Base-by-base conservation (phyloP, 2,797 vertebrate genomes). In the Periparus ater region DNA sequence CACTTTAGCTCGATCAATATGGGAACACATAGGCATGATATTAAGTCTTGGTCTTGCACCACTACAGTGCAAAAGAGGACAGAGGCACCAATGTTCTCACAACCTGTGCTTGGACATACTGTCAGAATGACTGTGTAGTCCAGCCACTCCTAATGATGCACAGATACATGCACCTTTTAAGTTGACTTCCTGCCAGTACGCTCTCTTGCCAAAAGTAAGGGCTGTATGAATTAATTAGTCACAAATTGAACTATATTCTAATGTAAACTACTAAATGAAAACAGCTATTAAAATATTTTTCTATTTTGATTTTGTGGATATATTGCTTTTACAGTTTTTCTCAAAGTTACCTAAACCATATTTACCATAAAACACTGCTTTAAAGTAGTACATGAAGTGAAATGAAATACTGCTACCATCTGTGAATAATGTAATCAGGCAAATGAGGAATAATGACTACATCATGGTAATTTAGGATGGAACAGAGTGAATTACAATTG, bases 391-490 rank as follows among this genome's bases (percentile, higher is more conserved):
- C 26, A 50, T 38, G 20, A 94, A 71, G 25, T 81, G 55, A 80
- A 92, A 87, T 57, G 45, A 94, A 93, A 67, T 36, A 30, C 68
- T 72, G 58, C 86, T 76, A 89, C 71, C 89, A 96, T 97, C 92
- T 96, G 90, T 82, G 89, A 90, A 93, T 78, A 94, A 88, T 92
- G 85, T 85, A 93, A 96, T 91, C 94, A 93, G 53, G 86, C 85
- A 95, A 95, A 94, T 88, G 83, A 93, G 88, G 86, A 96, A 93
- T 97, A 95, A 97, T 87, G 87, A 92, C 80, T 94, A 50, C 71
- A 94, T 85, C 48, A 51, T 91, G 47, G 71, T 95, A 97, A 96
- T 93, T 60, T 93, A 91, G 95, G 85, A 66, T 66, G 88, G 79
- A 94, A 57, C 61, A 96, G 30, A 60, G n/a, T 82, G 45, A 96